Base-by-base conservation (phyloP, 2,888 invertebrate genomes). In the Tetheella fluctuosa region DNA sequence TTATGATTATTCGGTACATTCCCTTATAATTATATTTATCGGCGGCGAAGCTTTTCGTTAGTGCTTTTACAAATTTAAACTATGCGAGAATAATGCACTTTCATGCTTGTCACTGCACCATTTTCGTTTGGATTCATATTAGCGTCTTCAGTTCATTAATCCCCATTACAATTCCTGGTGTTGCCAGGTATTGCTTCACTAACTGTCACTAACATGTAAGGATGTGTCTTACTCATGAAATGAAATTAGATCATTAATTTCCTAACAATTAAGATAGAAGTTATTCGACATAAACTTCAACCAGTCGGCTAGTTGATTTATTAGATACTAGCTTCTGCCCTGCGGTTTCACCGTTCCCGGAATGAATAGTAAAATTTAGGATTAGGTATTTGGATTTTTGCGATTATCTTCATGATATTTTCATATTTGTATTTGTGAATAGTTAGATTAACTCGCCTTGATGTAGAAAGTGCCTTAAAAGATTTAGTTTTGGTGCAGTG, bases 1-100 rank as follows among this genome's bases (percentile, higher is more conserved):
- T 91, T 93, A 89, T 91, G 89, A 88, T 90, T 90, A 86, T 90
- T 88, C 80, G 79, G 84, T 81, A 88, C 80, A 88, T 86, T 86
- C 85, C 79, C 80, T 81, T 84, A 77, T 86, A 84, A 64, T 64
- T 55, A 55, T 20, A 48, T 86, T 88, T 84, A 84, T 81, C 74
- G 78, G 81, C 77, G 76, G 79, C 67, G 74, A 71, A 71, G 71
- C 70, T 63, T 72, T 55, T 60, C 63, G 59, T 55, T 55, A 37
- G 55, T 58, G 57, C 59, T 68, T 72, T 34, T 84, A 81, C 78
- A 69, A 74, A 77, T 4, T 81, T 82, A 74, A 82, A 83, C 78
- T 69, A 67, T 71, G 64, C 20, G 57, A 70, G 62, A 73, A 77
- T 77, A 77, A 65, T 78, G 75, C 75, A 70, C 64, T 77, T 73